phyloP scores from a whole-genome alignment of 2,113 vertebrate species.

The Mellivora capensis region DNA sequence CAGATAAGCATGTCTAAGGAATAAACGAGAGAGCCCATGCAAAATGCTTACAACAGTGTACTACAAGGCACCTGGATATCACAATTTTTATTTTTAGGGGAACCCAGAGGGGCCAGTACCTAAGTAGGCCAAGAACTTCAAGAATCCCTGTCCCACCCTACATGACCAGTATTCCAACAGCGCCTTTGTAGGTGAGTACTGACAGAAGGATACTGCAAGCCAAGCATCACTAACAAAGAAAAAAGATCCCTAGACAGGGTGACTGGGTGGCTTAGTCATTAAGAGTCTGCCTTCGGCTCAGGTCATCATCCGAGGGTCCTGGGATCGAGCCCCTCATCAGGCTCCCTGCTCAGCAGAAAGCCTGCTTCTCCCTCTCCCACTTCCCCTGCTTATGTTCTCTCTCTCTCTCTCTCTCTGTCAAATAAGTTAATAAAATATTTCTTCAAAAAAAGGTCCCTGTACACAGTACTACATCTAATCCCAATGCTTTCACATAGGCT shows the following conservation, averaged over 20 bases:
- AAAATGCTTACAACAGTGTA: neutral
- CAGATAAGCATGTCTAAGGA: neutral
- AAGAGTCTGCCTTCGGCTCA: too few relatives aligned
- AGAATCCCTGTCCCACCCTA: neutral
- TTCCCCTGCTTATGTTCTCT: too few relatives aligned
- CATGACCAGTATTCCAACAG: neutral
- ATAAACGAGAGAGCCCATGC: neutral
- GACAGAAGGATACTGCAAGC: neutral
- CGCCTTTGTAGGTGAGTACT: neutral
- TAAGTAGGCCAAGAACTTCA: neutral
- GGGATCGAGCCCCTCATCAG: too few relatives aligned
- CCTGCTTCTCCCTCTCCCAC: too few relatives aligned
- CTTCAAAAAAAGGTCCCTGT: neutral
- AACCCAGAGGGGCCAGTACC: neutral
- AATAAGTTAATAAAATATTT: too few relatives aligned
- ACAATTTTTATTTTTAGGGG: neutral
- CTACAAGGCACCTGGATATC: neutral
- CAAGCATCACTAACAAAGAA: neutral
- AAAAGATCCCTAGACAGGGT: neutral
- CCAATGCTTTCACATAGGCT: neutral
- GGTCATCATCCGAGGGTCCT: too few relatives aligned
- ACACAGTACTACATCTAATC: neutral
- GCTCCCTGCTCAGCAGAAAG: too few relatives aligned
- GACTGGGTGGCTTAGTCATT: too few relatives aligned
- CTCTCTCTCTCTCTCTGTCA: too few relatives aligned